Evolutionary conservation across 2,888 invertebrate genomes (phyloP), one percentile per base, ranked within the genome.

Genomic region (Biston stratarius): DNA sequence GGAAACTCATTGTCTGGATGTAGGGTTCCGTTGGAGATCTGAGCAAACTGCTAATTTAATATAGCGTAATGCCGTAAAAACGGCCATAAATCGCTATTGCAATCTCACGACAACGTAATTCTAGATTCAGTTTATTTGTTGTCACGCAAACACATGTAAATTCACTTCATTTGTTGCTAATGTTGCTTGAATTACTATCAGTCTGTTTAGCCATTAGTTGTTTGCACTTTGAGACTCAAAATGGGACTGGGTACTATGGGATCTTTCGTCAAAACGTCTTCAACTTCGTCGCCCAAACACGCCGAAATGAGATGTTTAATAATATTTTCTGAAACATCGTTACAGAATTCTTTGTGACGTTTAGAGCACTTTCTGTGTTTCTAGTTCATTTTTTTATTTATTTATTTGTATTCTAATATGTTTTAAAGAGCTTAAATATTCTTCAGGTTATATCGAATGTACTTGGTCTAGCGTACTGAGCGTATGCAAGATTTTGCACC

Each of bases 131-230:
- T n/a, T 55, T 38, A 38, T n/a, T 49, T 49, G 3, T 38, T 38
- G 52, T 42, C 63, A 67, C 56, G 55, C 61, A 45, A 34, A 42
- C 64, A 64, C 59, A 52, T 64, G 68, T 68, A 68, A 49, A 68
- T 51, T 52, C 57, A 68, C 61, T 45, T 15, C 63, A 67, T 67
- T 47, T 52, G 58, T 42, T 62, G 67, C 61, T 68, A 56, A 58
- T 61, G 40, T 60, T 68, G 64, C 64, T 68, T 68, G 68, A 45
- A n/a, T 67, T 67, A 59, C 47, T 62, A 53, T 62, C 56, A 36
- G 48, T 67, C 10, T 57, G 51, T 57, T 38, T 59, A 24, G 58
- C 15, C 45, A 48, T 47, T 67, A 63, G 63, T 51, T 62, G 38
- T 59, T 58, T 60, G 64, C 68, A 57, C 63, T 58, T 53, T 59